phyloP scores from a whole-genome alignment of 2,797 vertebrate species.

The Acanthurus lineatus region DNA sequence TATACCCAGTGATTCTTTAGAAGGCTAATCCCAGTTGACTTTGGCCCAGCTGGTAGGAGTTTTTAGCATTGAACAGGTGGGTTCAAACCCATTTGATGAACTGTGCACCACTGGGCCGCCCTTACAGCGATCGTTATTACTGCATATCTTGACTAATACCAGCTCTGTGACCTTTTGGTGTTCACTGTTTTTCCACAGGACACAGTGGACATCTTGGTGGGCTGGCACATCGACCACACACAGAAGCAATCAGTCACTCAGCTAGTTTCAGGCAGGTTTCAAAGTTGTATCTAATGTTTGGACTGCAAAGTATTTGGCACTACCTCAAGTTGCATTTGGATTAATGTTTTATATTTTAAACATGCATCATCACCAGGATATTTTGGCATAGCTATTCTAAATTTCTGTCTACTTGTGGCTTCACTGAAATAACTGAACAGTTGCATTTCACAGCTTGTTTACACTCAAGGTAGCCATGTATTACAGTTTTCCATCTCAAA shows the following conservation, averaged over 20 bases:
- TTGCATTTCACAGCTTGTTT: background rate
- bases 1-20: background rate
- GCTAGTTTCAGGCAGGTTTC: slow-evolving; percentile 94
- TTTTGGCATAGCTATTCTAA: background rate
- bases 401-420: background rate
- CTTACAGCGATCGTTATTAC: accelerated
- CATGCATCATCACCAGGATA: background rate
- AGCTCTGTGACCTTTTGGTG: background rate
- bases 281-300: background rate
- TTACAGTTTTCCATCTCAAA: background rate
- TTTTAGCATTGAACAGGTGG: background rate
- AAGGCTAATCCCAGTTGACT: background rate
- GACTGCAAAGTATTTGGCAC: background rate
- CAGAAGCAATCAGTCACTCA: slow-evolving; percentile 95
- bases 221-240: slow-evolving; percentile 99
- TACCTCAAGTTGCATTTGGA: background rate
- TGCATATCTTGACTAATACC: too few species aligned
- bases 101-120: background rate
- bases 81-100: background rate
- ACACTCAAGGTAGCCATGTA: background rate
- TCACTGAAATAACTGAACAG: background rate
- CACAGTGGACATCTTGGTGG: slow-evolving; percentile 98
- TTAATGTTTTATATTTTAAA: background rate
- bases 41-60: background rate
- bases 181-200: slow-evolving; percentile 83